A percentile compares a stretch with the other conserved stretches of the same genome.
These are phyloP conservation scores for Alviniconcha marisindica DNA, from an alignment of 1,140 invertebrate species.

Conservation along the genomic window DNA sequence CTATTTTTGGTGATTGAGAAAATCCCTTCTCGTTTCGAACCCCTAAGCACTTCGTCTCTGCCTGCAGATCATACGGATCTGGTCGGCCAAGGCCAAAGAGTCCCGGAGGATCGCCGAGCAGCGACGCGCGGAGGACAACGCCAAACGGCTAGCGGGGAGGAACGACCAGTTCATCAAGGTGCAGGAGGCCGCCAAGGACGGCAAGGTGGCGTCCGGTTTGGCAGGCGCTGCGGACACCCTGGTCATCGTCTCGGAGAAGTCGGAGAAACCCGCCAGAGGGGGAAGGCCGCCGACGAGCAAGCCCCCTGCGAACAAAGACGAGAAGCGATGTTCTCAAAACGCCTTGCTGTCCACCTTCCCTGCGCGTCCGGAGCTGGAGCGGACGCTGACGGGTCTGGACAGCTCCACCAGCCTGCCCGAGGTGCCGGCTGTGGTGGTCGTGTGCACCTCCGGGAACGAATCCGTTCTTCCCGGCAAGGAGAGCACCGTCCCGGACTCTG, in stretches of 20 bases:
- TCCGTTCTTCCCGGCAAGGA: not conserved
- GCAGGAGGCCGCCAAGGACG: conserved; percentile 11
- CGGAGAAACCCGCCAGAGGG: not conserved
- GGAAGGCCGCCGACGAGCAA: not conserved
- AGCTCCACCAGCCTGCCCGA: not conserved
- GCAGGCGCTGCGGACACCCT: not conserved
- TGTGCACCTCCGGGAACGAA: not conserved
- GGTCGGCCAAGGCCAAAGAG: conserved; percentile 31
- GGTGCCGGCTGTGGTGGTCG: too few relatives aligned
- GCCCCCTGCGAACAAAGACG: not conserved
- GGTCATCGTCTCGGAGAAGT: not conserved
- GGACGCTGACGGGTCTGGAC: not conserved
- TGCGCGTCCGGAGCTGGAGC: not conserved
- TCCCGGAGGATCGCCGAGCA: conserved; percentile 28
- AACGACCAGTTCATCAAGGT: conserved; percentile 13
- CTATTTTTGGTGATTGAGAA: not conserved
- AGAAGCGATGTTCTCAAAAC: too few relatives aligned
- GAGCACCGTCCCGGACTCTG: not conserved
- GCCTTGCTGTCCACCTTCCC: not conserved
- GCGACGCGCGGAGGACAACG: not conserved
- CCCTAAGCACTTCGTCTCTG: not conserved
- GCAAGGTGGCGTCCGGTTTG: not conserved
- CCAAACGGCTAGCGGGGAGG: not conserved
- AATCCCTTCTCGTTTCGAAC: too few relatives aligned
- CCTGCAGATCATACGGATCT: conserved; percentile 13